phyloP scores from a whole-genome alignment of 2,113 vertebrate genomes.

The Chloebia gouldiae region DNA sequence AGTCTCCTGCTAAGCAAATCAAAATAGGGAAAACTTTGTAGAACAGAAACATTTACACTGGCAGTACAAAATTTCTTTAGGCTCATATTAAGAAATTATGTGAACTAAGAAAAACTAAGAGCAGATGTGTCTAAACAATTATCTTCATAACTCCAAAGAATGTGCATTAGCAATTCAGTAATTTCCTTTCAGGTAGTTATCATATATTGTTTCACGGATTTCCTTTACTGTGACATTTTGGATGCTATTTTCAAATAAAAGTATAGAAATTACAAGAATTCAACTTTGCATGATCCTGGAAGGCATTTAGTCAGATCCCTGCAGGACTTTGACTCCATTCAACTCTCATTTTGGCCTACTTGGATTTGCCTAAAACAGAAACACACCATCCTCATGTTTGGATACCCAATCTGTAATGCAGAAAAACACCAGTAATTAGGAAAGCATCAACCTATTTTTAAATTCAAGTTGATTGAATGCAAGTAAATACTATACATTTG shows the following conservation, averaged over 20 bases:
- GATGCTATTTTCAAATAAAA: neutral
- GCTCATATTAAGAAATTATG: neutral
- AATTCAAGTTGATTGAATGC: neutral
- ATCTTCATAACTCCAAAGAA: neutral
- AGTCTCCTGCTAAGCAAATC: neutral
- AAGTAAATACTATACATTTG: neutral
- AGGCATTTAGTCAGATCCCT: neutral
- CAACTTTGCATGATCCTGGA: neutral
- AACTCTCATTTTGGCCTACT: neutral
- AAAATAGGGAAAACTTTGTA: neutral
- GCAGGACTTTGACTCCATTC: neutral
- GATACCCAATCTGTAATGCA: neutral
- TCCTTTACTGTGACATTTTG: neutral
- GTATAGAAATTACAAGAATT: neutral
- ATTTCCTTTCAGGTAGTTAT: neutral
- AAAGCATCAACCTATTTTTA: neutral
- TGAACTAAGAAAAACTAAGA: neutral
- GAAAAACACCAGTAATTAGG: neutral
- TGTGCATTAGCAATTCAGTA: neutral
- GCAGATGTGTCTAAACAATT: neutral
- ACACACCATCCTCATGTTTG: neutral
- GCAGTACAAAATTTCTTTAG: neutral
- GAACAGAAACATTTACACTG: neutral
- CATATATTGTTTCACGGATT: neutral
- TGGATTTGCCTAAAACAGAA: neutral